phyloP scores from a whole-genome alignment of 2,797 vertebrate species.

The Ateles fusciceps region DNA sequence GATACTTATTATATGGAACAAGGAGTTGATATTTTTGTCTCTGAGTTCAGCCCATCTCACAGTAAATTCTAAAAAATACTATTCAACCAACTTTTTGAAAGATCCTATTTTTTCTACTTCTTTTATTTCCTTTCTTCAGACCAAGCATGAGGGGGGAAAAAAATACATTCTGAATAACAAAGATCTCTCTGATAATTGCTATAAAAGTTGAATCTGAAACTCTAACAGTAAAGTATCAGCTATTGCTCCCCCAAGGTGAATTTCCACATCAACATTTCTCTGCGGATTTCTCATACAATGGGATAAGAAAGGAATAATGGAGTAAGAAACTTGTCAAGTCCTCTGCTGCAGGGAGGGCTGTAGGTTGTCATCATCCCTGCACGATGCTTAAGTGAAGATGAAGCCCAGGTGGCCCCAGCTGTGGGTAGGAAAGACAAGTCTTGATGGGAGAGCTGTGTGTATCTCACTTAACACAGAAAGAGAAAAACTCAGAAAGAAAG shows the following conservation, averaged over 20 bases:
- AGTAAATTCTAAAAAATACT: constrained; percentile 20
- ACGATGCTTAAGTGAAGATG: too few relatives aligned
- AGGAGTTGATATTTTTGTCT: background rate
- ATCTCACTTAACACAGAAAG: background rate
- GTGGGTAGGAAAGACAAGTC: background rate
- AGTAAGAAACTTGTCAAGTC: background rate
- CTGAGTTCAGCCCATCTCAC: background rate
- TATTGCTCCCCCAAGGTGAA: background rate
- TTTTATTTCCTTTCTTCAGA: constrained; percentile 26
- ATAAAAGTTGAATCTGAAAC: background rate
- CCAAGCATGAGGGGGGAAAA: background rate
- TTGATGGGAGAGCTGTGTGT: background rate
- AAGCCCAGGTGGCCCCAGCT: background rate
- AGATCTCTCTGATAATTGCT: background rate
- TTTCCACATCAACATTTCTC: background rate
- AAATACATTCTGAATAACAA: background rate
- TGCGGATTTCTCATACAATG: background rate
- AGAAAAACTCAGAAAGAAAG: background rate
- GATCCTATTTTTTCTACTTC: background rate
- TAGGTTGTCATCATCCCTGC: background rate
- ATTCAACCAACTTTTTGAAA: background rate
- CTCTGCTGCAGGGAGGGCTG: background rate
- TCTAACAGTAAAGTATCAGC: background rate
- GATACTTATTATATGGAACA: background rate
- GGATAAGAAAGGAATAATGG: background rate